Conservation (phyloP, 1,140 invertebrate genomes). For the Lepidurus couesii region DNA sequence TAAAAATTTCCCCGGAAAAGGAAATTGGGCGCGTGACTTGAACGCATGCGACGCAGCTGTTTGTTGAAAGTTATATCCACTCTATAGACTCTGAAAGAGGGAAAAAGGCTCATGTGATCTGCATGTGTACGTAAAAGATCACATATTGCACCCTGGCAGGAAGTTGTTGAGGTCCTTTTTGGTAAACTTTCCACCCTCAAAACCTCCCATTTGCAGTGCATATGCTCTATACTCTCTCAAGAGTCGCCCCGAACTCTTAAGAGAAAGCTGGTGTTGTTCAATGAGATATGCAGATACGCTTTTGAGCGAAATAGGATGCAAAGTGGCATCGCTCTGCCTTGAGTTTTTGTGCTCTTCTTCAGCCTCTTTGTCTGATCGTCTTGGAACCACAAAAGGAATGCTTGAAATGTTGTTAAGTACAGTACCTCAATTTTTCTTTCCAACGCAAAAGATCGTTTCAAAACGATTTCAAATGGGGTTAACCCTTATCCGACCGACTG, state of each 20-base stretch:
- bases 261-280: too few species aligned
- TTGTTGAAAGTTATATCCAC: neutral
- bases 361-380: too few species aligned
- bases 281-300: too few species aligned
- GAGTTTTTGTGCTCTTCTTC: too few species aligned
- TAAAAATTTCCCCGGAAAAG: neutral
- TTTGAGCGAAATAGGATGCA: too few species aligned
- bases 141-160: neutral
- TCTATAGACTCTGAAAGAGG: neutral
- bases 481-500: too few species aligned
- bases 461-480: too few species aligned
- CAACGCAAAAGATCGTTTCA: too few species aligned
- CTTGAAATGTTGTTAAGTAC: too few species aligned
- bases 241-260: neutral
- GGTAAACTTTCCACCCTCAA: neutral
- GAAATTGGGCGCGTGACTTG: conserved; percentile 7
- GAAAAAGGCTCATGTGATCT: neutral
- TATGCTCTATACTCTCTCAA: neutral
- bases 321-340: too few species aligned
- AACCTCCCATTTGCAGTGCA: neutral
- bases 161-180: neutral
- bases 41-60: conserved; percentile 8
- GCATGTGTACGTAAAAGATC: neutral
- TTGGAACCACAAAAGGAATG: too few species aligned
- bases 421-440: too few species aligned